phyloP scores from a whole-genome alignment of 2,888 invertebrate species.

The Pyrgus malvae region DNA sequence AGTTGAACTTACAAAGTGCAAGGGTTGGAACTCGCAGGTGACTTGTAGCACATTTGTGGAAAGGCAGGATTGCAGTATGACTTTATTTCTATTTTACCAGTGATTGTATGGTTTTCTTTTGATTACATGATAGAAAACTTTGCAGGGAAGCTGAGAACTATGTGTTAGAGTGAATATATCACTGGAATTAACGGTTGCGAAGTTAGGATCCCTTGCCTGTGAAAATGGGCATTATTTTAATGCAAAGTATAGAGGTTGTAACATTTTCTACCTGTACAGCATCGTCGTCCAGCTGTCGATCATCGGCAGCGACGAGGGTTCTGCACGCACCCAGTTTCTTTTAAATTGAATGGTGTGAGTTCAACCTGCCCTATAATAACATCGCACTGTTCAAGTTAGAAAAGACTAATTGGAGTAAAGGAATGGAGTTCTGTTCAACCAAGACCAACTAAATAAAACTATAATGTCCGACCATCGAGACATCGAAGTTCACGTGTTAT shows the following conservation, averaged over 20 bases:
- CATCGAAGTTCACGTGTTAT: conserved; percentile 56
- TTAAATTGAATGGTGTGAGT: conserved; percentile 80
- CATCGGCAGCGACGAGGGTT: conserved; percentile 61
- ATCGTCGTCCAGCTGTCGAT: conserved; percentile 62
- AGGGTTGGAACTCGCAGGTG: conserved; percentile 64
- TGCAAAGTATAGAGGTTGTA: conserved; percentile 96
- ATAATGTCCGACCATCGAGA: conserved; percentile 55
- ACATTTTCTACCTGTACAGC: conserved; percentile 76
- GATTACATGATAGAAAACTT: conserved; percentile 75
- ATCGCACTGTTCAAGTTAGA: conserved; percentile 81
- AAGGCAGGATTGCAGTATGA: conserved; percentile 64
- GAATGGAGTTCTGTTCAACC: conserved; percentile 82
- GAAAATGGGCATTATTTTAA: conserved; percentile 94
- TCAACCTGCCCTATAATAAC: conserved; percentile 65
- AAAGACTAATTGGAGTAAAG: conserved; percentile 79
- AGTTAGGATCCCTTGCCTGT: conserved; percentile 83
- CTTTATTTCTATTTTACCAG: conserved; percentile 57
- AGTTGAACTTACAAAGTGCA: conserved; percentile 67
- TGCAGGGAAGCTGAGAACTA: conserved; percentile 81
- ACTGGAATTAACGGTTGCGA: conserved; percentile 75
- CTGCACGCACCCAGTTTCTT: conserved; percentile 78
- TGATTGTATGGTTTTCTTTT: conserved; percentile 73
- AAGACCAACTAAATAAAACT: conserved; percentile 80
- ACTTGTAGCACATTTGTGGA: conserved; percentile 38
- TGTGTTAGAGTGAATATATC: conserved; percentile 73